Percentiles rank a stretch among this genome's conserved stretches.
These are phyloP conservation scores for Cyrtodaria siliqua DNA, from an alignment of 2,888 invertebrate genomes.

Conservation along the genomic window DNA sequence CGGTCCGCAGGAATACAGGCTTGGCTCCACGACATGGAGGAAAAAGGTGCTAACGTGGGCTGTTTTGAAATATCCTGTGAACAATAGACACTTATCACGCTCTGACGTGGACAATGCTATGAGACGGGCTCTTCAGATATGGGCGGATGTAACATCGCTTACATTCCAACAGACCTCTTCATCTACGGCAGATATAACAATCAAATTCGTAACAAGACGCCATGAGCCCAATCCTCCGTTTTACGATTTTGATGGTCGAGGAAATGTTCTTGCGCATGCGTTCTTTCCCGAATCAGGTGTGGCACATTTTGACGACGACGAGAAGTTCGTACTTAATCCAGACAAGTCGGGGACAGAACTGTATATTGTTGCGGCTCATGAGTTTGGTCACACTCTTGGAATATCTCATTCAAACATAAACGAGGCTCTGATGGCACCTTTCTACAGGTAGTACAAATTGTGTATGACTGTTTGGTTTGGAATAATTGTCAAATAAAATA, in stretches of 20 bases:
- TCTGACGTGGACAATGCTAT: conserved; percentile 49
- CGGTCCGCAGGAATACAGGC: conserved; percentile 39
- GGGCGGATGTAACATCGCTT: conserved; percentile 41
- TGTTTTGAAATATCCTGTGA: conserved; percentile 37
- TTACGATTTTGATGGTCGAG: conserved; percentile 55
- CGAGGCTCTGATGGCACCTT: conserved; percentile 58
- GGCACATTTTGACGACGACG: conserved; percentile 61
- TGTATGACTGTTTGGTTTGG: too few relatives aligned
- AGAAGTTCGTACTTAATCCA: conserved; percentile 39
- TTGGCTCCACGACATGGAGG: conserved; percentile 44
- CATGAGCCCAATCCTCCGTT: conserved; percentile 22
- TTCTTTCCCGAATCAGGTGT: conserved; percentile 55
- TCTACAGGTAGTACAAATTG: too few relatives aligned
- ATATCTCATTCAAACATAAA: conserved; percentile 56
- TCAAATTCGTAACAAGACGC: conserved; percentile 33
- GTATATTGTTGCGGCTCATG: conserved; percentile 62
- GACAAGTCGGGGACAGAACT: conserved; percentile 45
- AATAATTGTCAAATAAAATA: too few relatives aligned
- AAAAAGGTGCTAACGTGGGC: conserved; percentile 42
- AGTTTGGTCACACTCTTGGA: conserved; percentile 61
- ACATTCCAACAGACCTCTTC: conserved; percentile 17
- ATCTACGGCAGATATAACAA: conserved; percentile 42
- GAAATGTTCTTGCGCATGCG: conserved; percentile 54
- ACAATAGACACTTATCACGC: conserved; percentile 15
- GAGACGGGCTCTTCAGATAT: conserved; percentile 46